Conservation (phyloP, 2,888 invertebrate genomes). For the Aphrophora alni region DNA sequence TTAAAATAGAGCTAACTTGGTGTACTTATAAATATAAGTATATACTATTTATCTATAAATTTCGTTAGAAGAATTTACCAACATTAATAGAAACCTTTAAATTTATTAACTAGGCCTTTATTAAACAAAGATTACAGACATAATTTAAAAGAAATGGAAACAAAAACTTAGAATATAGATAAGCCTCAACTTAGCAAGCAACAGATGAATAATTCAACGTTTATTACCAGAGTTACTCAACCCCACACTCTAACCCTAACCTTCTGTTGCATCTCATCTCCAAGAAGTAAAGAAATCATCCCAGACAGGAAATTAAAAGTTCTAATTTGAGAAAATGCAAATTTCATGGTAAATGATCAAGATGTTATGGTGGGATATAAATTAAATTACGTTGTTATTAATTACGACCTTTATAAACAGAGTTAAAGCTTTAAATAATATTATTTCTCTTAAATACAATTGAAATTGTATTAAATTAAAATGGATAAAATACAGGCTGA, state of each 20-base stretch:
- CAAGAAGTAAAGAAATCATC: not conserved
- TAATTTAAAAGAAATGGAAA: not conserved
- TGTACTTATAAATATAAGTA: too few relatives aligned
- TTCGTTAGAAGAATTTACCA: too few relatives aligned
- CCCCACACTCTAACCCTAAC: not conserved
- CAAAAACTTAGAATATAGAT: not conserved
- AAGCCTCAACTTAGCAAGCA: not conserved
- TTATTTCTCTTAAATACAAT: too few relatives aligned
- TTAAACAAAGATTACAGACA: too few relatives aligned
- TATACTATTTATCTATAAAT: too few relatives aligned
- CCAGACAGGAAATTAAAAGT: slow-evolving; percentile 5
- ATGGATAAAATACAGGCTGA: too few relatives aligned
- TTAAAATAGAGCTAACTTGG: too few relatives aligned
- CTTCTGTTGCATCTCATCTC: slow-evolving; percentile 5
- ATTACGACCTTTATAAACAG: not conserved
- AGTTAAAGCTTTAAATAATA: not conserved
- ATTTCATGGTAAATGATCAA: not conserved
- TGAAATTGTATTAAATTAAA: too few relatives aligned
- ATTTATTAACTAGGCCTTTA: too few relatives aligned
- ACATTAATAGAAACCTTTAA: too few relatives aligned
- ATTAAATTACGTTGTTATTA: not conserved
- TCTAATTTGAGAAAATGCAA: slow-evolving; percentile 6
- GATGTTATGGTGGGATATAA: not conserved
- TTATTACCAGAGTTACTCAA: not conserved
- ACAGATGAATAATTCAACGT: slow-evolving; percentile 6